Conservation (phyloP, 2,797 vertebrate species). For the Pseudomugil tenellus region DNA sequence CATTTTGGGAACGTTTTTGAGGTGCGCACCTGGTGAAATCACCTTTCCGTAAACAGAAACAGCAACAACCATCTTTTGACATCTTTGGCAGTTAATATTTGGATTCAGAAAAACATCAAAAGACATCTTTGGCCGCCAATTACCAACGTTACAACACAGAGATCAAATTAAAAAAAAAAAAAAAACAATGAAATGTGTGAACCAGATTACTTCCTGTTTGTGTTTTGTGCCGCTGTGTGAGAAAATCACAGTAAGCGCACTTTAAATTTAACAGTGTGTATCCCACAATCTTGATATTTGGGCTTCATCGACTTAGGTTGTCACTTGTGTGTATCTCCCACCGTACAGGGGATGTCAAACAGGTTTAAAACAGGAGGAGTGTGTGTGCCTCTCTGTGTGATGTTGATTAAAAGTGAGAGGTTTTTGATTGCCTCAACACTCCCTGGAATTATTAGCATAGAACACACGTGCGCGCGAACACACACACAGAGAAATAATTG, state of each 20-base stretch:
- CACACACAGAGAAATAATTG: slow-evolving; percentile 50
- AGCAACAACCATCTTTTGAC: too few relatives aligned
- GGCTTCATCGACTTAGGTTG: too few relatives aligned
- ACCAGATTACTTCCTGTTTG: slow-evolving; percentile 31
- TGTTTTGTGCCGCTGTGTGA: slow-evolving; percentile 4
- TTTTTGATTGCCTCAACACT: slow-evolving; percentile 71
- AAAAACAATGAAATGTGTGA: slow-evolving; percentile 12
- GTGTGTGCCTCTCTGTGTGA: slow-evolving; percentile 45
- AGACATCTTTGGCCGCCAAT: too few relatives aligned
- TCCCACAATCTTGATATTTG: too few relatives aligned
- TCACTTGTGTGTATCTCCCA: slow-evolving; percentile 19
- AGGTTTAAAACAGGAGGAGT: slow-evolving; percentile 37
- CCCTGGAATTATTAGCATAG: slow-evolving; percentile 65
- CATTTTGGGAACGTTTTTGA: too few relatives aligned
- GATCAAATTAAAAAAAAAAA: too few relatives aligned
- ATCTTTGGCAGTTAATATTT: too few relatives aligned
- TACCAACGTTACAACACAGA: background rate
- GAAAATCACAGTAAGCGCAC: slow-evolving; percentile 1
- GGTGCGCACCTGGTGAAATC: too few relatives aligned
- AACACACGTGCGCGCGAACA: slow-evolving; percentile 5
- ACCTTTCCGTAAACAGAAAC: too few relatives aligned
- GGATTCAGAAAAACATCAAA: too few relatives aligned
- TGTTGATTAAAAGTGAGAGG: slow-evolving; percentile 73
- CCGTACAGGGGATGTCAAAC: slow-evolving; percentile 52
- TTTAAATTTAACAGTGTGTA: slow-evolving; percentile 15